phyloP scores from a whole-genome alignment of 2,113 vertebrate genomes.

The Solenodon paradoxus region DNA sequence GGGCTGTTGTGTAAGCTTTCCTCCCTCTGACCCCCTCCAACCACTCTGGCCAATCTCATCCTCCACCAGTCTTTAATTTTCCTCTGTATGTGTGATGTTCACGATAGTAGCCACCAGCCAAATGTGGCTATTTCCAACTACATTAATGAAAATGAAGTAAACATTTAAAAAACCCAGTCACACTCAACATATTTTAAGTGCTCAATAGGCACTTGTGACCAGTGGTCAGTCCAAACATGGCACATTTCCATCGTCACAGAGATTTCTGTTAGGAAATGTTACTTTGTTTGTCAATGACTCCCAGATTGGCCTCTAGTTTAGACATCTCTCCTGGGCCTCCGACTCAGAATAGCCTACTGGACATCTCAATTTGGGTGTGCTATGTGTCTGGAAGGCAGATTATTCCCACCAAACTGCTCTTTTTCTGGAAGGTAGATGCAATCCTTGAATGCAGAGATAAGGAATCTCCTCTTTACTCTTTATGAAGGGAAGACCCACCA shows the following conservation, averaged over 20 bases:
- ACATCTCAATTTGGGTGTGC: not conserved
- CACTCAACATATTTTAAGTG: not conserved
- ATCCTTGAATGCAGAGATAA: not conserved
- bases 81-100: not conserved
- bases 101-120: not conserved
- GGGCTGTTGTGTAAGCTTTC: not conserved
- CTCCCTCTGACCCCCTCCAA: not conserved
- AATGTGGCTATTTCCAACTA: not conserved
- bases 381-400: not conserved
- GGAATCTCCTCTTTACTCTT: conserved; percentile 10
- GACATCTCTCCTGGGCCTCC: not conserved
- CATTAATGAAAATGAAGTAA: conserved; percentile 1
- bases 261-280: not conserved
- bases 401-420: not conserved
- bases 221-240: not conserved
- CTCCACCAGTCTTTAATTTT: not conserved
- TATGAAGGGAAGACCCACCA: not conserved
- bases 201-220: not conserved
- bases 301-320: not conserved
- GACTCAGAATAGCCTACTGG: not conserved
- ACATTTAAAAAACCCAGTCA: not conserved
- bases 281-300: not conserved
- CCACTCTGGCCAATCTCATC: not conserved
- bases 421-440: not conserved
- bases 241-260: not conserved